Conservation (phyloP, 2,888 invertebrate genomes). For the Sisyra terminalis region DNA sequence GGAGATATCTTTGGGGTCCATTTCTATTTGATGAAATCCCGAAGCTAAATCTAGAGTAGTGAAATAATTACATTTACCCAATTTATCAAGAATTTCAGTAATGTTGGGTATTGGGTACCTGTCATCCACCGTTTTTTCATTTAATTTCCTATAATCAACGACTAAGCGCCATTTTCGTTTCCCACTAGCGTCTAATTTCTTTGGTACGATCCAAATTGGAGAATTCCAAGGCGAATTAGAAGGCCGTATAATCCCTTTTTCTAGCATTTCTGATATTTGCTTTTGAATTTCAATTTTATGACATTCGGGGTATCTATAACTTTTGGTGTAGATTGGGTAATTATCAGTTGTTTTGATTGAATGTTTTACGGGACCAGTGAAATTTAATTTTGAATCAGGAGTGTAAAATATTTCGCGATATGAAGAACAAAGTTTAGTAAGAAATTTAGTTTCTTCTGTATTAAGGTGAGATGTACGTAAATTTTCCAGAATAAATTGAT, state of each 20-base stretch:
- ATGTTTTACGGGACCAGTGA: too few relatives aligned
- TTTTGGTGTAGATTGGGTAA: slow-evolving; percentile 15
- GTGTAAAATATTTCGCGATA: slow-evolving; percentile 15
- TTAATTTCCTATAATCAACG: slow-evolving; percentile 14
- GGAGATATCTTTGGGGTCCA: too few relatives aligned
- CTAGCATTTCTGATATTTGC: too few relatives aligned
- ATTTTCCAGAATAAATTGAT: not conserved
- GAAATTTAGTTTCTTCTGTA: slow-evolving; percentile 13
- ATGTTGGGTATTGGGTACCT: slow-evolving; percentile 16
- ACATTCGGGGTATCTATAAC: slow-evolving; percentile 17
- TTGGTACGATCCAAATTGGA: slow-evolving; percentile 18
- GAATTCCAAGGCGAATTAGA: slow-evolving; percentile 14
- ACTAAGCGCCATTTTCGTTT: slow-evolving; percentile 14
- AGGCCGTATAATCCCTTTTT: slow-evolving; percentile 14
- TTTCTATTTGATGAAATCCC: too few relatives aligned
- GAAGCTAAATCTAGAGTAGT: too few relatives aligned
- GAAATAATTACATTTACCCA: too few relatives aligned
- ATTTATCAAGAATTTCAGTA: slow-evolving; percentile 17
- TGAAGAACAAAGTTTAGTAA: slow-evolving; percentile 12
- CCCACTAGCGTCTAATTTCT: slow-evolving; percentile 19
- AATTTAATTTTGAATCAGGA: slow-evolving; percentile 13
- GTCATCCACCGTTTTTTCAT: slow-evolving; percentile 14
- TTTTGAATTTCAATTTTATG: slow-evolving; percentile 18
- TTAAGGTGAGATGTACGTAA: slow-evolving; percentile 13
- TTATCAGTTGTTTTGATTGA: too few relatives aligned